Evolutionary conservation across 2,113 vertebrate genomes (phyloP).

Genomic region (Leucosticte australis): DNA sequence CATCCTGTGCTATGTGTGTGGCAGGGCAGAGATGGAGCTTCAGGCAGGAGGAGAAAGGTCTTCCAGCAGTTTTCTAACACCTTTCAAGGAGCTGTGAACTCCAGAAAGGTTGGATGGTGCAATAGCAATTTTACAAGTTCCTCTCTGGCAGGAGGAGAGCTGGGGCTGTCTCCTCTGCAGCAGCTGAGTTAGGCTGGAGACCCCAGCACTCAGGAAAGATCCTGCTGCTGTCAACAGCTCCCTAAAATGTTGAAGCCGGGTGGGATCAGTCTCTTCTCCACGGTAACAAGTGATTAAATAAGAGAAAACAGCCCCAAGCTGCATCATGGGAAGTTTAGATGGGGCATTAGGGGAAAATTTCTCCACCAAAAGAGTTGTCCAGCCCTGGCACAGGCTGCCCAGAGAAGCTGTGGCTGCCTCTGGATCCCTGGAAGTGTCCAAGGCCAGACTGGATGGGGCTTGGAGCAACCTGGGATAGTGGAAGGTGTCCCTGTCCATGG

Average conservation of each 20-base stretch:
- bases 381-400: not conserved
- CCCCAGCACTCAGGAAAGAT: not conserved
- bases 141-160: not conserved
- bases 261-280: rapidly evolving
- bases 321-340: not conserved
- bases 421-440: not conserved
- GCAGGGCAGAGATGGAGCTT: not conserved
- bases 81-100: not conserved
- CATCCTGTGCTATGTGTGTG: rapidly evolving
- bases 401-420: not conserved
- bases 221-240: not conserved
- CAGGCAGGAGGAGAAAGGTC: not conserved
- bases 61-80: not conserved
- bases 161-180: not conserved
- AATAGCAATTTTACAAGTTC: not conserved
- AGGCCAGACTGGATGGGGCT: rapidly evolving
- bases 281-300: not conserved
- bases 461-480: not conserved
- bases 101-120: not conserved
- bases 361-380: not conserved
- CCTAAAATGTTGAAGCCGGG: not conserved
- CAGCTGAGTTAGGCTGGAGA: not conserved
- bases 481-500: not conserved
- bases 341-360: not conserved
- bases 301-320: not conserved